These are phyloP conservation scores for Pithys albifrons DNA, from an alignment of 2,113 vertebrate species.

Conservation along the genomic window DNA sequence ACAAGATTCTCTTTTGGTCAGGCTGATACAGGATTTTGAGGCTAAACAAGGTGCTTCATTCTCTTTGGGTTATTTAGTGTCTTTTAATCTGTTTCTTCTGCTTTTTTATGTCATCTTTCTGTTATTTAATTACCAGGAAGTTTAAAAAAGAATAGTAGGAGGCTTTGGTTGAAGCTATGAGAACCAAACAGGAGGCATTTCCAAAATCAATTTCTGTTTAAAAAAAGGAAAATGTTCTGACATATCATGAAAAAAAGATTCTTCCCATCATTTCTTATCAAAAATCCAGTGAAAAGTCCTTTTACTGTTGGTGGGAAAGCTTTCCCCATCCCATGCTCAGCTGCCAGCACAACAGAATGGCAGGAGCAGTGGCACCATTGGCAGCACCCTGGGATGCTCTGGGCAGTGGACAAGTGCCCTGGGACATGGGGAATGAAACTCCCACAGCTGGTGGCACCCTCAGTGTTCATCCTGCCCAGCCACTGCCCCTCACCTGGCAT, in stretches of 20 bases:
- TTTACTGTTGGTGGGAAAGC: background rate
- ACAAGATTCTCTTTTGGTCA: background rate
- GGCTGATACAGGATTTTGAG: background rate
- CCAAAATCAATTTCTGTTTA: background rate
- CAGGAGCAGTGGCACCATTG: background rate
- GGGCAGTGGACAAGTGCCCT: background rate
- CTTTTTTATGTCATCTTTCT: background rate
- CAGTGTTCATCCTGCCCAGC: accelerated
- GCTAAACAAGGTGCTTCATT: background rate
- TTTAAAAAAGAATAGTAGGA: background rate
- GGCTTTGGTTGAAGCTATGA: background rate
- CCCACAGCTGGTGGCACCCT: too few relatives aligned
- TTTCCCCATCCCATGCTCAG: background rate
- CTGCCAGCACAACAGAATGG: background rate
- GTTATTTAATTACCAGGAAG: background rate
- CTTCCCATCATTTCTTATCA: background rate
- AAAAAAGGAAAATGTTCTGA: background rate
- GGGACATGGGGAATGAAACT: too few relatives aligned
- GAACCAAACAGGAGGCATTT: background rate
- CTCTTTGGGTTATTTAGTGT: background rate
- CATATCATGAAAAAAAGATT: background rate
- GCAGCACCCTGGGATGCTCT: background rate
- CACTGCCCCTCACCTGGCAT: too few relatives aligned
- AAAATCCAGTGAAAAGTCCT: background rate
- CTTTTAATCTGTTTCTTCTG: background rate